Conservation (phyloP, 2,888 invertebrate species). For the Drosophila buzzatii region DNA sequence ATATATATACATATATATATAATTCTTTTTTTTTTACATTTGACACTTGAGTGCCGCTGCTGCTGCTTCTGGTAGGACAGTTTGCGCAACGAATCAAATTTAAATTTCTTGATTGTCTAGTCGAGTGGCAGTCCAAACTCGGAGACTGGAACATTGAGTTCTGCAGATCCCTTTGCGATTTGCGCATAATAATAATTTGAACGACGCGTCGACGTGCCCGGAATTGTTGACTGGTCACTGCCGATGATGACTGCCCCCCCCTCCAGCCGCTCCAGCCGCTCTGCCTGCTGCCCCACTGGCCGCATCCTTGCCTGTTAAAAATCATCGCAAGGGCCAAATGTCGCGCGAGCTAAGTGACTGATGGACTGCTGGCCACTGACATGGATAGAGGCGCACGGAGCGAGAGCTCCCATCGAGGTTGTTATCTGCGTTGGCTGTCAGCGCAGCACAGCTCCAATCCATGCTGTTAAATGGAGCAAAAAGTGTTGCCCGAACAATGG, state of each 20-base stretch:
- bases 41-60: slow-evolving; percentile 73
- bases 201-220: slow-evolving; percentile 82
- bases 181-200: slow-evolving; percentile 84
- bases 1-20: slow-evolving; percentile 10
- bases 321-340: slow-evolving; percentile 59
- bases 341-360: slow-evolving; percentile 72
- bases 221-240: slow-evolving; percentile 76
- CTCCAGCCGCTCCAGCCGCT: slow-evolving; percentile 2
- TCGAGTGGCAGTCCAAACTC: slow-evolving; percentile 74
- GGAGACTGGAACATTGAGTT: slow-evolving; percentile 49
- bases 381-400: slow-evolving; percentile 23
- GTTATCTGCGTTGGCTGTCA: slow-evolving; percentile 72
- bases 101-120: slow-evolving; percentile 81
- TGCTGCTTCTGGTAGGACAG: slow-evolving; percentile 60
- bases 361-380: slow-evolving; percentile 69
- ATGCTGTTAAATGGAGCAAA: slow-evolving; percentile 80
- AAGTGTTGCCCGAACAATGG: slow-evolving; percentile 79
- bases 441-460: slow-evolving; percentile 59
- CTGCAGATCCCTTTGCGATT: slow-evolving; percentile 79
- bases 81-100: slow-evolving; percentile 81
- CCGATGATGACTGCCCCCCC: slow-evolving; percentile 33
- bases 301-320: slow-evolving; percentile 37
- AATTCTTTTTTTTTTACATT: slow-evolving; percentile 60
- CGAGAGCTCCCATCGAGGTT: slow-evolving; percentile 28
- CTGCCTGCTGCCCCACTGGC: neutral